Conservation (phyloP, 2,113 vertebrate genomes). For the Cariama cristata region DNA sequence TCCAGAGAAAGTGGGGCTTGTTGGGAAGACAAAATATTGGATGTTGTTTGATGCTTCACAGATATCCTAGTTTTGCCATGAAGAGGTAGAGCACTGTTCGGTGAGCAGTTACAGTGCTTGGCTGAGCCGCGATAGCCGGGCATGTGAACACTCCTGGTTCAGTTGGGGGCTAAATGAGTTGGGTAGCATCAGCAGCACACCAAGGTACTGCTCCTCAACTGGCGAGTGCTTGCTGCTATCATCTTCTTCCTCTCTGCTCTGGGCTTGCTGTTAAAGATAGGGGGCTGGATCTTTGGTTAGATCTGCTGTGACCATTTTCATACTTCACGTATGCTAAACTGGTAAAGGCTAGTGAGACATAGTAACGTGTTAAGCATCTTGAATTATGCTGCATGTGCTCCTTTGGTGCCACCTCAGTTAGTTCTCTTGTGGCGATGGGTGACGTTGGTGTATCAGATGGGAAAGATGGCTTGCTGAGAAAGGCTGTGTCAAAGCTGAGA, state of each 20-base stretch:
- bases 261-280: neutral
- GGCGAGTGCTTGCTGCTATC: neutral
- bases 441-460: neutral
- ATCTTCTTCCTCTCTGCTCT: neutral
- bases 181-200: neutral
- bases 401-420: neutral
- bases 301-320: neutral
- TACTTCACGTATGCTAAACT: neutral
- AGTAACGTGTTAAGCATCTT: neutral
- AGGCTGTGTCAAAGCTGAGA: neutral
- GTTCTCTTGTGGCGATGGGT: accelerated
- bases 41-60: neutral
- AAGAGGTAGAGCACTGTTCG: neutral
- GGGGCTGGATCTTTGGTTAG: neutral
- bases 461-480: neutral
- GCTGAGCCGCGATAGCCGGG: accelerated
- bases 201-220: neutral
- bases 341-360: neutral
- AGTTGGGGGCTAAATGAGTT: neutral
- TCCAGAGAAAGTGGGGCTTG: neutral
- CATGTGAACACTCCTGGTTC: neutral
- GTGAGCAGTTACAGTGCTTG: neutral
- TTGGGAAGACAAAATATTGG: neutral
- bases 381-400: neutral
- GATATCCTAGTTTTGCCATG: neutral